These are phyloP conservation scores for pig (Sus scrofa) DNA, from an alignment of 2,113 vertebrate genomes.

Conservation along the genomic window DNA sequence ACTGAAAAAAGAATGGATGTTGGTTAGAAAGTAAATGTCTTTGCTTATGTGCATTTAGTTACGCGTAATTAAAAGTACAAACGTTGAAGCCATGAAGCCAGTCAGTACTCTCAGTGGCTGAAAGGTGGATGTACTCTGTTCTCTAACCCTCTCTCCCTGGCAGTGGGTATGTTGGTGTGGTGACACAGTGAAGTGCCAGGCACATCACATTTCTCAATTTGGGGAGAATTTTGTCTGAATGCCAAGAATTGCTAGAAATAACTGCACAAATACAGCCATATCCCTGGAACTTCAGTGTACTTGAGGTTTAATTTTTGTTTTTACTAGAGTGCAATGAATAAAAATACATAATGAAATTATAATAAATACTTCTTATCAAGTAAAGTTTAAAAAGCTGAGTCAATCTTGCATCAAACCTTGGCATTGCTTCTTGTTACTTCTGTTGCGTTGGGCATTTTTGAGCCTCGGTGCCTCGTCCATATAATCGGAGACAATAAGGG, in stretches of 20 bases:
- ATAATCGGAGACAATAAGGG: not conserved
- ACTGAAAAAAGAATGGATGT: not conserved
- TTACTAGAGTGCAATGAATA: not conserved
- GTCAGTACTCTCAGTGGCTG: not conserved
- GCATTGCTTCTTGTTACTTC: not conserved
- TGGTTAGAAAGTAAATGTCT: not conserved
- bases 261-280: not conserved
- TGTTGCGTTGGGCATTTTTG: not conserved
- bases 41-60: not conserved
- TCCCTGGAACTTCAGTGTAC: not conserved
- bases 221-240: not conserved
- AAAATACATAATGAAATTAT: not conserved
- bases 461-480: not conserved
- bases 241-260: not conserved
- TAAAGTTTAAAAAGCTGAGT: constrained; percentile 28
- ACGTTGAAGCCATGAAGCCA: not conserved
- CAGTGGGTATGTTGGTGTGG: not conserved
- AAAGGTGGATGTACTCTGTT: not conserved
- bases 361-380: not conserved
- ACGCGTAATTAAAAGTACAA: not conserved
- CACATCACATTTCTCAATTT: not conserved
- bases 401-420: not conserved
- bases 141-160: not conserved
- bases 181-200: not conserved
- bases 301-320: not conserved